Evolutionary conservation across 2,797 vertebrate genomes (phyloP).

Genomic region (Sebastes steindachneri): DNA sequence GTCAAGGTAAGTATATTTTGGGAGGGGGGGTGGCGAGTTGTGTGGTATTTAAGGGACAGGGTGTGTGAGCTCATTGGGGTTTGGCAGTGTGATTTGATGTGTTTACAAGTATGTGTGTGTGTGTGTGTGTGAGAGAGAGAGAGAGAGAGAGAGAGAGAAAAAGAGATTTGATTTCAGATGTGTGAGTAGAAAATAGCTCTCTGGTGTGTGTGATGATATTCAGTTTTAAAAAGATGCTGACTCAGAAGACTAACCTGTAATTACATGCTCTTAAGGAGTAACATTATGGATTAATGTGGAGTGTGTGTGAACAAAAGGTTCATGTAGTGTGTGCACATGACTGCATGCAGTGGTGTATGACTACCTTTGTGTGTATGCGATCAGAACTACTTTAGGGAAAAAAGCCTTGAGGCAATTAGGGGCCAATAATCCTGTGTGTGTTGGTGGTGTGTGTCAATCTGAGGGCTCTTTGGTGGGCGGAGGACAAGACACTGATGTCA

Average conservation of each 20-base stretch:
- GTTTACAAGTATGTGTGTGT: constrained; percentile 21
- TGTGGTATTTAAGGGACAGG: constrained; percentile 31
- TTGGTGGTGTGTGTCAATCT: constrained; percentile 45
- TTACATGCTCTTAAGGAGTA: constrained; percentile 23
- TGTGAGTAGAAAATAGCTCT: constrained; percentile 2
- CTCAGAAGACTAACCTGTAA: constrained; percentile 35
- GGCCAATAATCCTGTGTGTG: constrained; percentile 37
- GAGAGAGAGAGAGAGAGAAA: background rate
- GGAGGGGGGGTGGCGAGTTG: background rate
- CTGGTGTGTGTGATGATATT: background rate
- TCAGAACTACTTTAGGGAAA: constrained; percentile 24
- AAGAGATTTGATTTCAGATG: constrained; percentile 5
- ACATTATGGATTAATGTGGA: constrained; percentile 8
- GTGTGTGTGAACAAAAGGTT: background rate
- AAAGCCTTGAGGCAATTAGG: constrained; percentile 18
- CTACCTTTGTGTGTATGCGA: background rate
- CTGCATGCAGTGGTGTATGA: background rate
- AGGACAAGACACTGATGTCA: constrained; percentile 75
- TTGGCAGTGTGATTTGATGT: constrained; percentile 10
- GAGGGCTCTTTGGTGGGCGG: constrained; percentile 35
- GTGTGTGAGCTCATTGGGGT: constrained; percentile 3
- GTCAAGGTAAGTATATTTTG: constrained; percentile 27
- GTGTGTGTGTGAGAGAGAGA: background rate
- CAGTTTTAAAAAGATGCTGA: constrained; percentile 5
- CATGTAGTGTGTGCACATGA: background rate